Evolutionary conservation across 2,797 vertebrate genomes (phyloP).

Genomic region (Synaphobranchus kaupii): DNA sequence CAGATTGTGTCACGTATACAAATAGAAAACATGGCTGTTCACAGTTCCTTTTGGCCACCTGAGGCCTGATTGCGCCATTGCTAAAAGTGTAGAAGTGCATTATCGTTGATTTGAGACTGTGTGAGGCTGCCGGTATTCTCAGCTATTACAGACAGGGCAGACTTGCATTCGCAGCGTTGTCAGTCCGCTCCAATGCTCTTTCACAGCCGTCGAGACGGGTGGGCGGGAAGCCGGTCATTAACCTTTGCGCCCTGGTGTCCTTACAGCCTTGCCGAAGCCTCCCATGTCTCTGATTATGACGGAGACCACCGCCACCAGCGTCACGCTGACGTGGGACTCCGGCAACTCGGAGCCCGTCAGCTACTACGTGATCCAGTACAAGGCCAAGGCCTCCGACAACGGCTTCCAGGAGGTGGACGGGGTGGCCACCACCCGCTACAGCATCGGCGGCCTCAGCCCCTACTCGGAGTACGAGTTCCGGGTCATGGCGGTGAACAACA

Average conservation of each 20-base stretch:
- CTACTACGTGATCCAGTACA: conserved; percentile 95
- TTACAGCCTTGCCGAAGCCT: conserved; percentile 86
- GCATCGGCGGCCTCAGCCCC: conserved; percentile 94
- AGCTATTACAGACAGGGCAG: not conserved
- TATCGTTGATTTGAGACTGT: not conserved
- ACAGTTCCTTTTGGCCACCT: not conserved
- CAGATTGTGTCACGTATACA: not conserved
- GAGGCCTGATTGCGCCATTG: not conserved
- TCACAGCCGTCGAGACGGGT: not conserved
- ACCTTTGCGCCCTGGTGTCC: not conserved
- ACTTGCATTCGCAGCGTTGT: not conserved
- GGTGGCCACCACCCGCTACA: conserved; percentile 95
- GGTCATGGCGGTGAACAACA: conserved; percentile 90
- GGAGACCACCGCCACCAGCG: conserved; percentile 95
- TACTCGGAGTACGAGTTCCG: conserved; percentile 92
- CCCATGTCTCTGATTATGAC: conserved; percentile 87
- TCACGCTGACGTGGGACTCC: conserved; percentile 95
- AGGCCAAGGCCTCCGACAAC: conserved; percentile 78
- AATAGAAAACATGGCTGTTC: not conserved
- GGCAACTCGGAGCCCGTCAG: conserved; percentile 91
- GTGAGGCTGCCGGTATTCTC: not conserved
- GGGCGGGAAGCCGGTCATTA: not conserved
- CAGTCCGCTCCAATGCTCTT: not conserved
- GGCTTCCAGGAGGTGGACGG: conserved; percentile 94
- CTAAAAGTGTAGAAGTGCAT: not conserved